phyloP scores from a whole-genome alignment of 2,113 vertebrate genomes.

The Neolamprologus caudopunctatus region DNA sequence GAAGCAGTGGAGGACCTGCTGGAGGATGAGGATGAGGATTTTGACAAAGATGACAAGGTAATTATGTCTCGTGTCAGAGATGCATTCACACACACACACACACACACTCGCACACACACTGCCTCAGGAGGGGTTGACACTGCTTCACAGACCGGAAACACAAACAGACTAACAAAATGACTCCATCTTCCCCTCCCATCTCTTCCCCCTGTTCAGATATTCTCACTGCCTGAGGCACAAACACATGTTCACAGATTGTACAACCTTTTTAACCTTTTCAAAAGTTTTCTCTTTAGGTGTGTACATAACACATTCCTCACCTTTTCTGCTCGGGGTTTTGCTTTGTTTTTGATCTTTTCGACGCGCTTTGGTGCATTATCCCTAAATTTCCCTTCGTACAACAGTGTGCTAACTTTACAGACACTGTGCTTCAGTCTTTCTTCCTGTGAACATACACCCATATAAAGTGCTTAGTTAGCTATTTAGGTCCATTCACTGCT shows the following conservation, averaged over 20 bases:
- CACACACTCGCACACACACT: background rate
- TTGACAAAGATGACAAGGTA: constrained; percentile 99
- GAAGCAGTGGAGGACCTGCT: constrained; percentile 96
- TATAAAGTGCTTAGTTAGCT: constrained; percentile 67
- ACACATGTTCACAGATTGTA: constrained; percentile 57
- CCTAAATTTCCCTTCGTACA: background rate
- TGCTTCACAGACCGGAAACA: constrained; percentile 80
- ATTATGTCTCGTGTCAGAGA: constrained; percentile 84
- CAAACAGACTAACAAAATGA: constrained; percentile 63
- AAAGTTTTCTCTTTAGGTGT: constrained; percentile 69
- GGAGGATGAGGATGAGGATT: constrained; percentile 96
- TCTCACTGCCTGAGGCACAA: constrained; percentile 38
- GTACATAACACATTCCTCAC: constrained; percentile 58
- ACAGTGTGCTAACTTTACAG: background rate
- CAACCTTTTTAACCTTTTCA: constrained; percentile 54
- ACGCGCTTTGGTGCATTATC: background rate
- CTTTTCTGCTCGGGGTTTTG: background rate
- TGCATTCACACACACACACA: background rate
- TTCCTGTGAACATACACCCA: constrained; percentile 48
- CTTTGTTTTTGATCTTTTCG: constrained; percentile 13
- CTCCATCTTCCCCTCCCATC: constrained; percentile 22
- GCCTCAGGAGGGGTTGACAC: constrained; percentile 77
- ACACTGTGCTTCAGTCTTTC: constrained; percentile 13
- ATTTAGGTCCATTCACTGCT: constrained; percentile 61
- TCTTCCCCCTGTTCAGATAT: constrained; percentile 6